Evolutionary conservation across 2,797 vertebrate species (phyloP).

Genomic region (Molossus molossus): DNA sequence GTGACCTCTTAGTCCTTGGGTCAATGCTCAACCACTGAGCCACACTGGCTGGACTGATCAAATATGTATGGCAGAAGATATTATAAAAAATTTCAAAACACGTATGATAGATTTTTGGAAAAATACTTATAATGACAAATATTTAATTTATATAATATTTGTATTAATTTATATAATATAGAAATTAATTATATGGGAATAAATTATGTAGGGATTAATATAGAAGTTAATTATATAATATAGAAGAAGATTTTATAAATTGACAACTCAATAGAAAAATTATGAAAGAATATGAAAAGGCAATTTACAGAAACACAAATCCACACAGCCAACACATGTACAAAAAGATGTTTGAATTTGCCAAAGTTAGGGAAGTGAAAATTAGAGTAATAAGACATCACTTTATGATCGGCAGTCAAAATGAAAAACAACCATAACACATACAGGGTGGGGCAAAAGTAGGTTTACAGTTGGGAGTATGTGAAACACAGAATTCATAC

Average conservation of each 20-base stretch:
- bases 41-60: too few species aligned
- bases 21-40: too few species aligned
- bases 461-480: not conserved
- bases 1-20: too few species aligned
- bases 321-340: not conserved
- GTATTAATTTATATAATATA: not conserved
- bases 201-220: not conserved
- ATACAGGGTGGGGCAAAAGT: not conserved
- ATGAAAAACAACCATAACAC: not conserved
- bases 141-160: not conserved
- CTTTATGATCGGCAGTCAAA: not conserved
- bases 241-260: constrained; percentile 52
- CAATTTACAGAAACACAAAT: not conserved
- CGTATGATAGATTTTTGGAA: not conserved
- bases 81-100: constrained; percentile 52
- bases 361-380: constrained; percentile 4
- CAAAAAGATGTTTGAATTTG: constrained; percentile 32
- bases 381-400: constrained; percentile 17
- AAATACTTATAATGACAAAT: not conserved
- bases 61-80: not conserved
- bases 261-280: constrained; percentile 10
- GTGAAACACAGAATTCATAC: not conserved
- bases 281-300: not conserved
- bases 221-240: not conserved
- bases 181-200: not conserved